Percentiles rank a stretch among this genome's conserved stretches.
Evolutionary conservation across 2,797 vertebrate species (phyloP).

Genomic region (Diplodus sargus): DNA sequence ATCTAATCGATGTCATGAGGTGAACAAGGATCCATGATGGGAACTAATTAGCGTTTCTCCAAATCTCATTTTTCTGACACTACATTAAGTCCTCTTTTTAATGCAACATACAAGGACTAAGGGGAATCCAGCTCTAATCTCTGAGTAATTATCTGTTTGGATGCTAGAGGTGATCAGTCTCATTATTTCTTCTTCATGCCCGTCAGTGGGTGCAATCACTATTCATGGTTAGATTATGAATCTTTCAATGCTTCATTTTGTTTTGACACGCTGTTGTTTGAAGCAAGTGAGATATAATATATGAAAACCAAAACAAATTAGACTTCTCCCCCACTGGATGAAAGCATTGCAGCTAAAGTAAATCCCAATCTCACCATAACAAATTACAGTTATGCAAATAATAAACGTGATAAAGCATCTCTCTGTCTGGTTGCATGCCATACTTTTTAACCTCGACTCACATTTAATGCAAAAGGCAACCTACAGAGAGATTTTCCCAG

Average conservation of each 20-base stretch:
- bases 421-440: neutral
- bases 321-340: constrained; percentile 41
- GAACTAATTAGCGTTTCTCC: neutral
- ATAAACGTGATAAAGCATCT: neutral
- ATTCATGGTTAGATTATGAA: constrained; percentile 42
- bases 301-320: constrained; percentile 41
- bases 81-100: constrained; percentile 16
- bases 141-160: constrained; percentile 47
- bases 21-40: neutral
- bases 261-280: constrained; percentile 42
- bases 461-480: constrained; percentile 18
- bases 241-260: constrained; percentile 24
- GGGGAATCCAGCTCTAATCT: constrained; percentile 37
- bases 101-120: constrained; percentile 30
- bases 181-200: constrained; percentile 34
- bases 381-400: constrained; percentile 45
- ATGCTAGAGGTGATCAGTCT: constrained; percentile 41
- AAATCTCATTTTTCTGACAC: neutral
- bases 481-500: neutral
- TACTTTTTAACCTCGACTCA: constrained; percentile 6
- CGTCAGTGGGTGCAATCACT: constrained; percentile 29
- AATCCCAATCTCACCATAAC: constrained; percentile 45
- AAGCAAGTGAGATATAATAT: constrained; percentile 35
- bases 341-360: constrained; percentile 38
- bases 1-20: constrained; percentile 6